Conservation (phyloP, 2,888 invertebrate genomes). For the Drosophila picticornis region DNA sequence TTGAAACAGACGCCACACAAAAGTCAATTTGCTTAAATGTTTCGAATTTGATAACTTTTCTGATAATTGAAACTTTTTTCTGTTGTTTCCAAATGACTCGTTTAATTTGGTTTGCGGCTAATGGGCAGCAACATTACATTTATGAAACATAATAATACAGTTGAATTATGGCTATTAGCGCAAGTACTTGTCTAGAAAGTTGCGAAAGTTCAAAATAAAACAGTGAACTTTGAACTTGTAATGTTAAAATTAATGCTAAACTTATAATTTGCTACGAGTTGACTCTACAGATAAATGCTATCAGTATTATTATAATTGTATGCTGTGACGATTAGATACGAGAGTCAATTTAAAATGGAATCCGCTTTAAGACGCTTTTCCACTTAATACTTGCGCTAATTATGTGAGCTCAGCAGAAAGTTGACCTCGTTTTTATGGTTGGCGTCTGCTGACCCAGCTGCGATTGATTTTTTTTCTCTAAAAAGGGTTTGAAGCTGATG, state of each 20-base stretch:
- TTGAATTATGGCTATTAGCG: neutral
- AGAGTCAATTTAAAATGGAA: neutral
- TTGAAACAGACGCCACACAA: conserved; percentile 35
- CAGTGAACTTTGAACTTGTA: neutral
- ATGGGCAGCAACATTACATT: conserved; percentile 1
- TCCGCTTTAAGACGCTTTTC: neutral
- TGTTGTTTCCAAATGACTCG: neutral
- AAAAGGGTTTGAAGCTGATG: conserved; percentile 35
- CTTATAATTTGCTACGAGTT: neutral
- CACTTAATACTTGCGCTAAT: conserved; percentile 33
- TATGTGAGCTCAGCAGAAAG: conserved; percentile 42
- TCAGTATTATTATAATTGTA: neutral
- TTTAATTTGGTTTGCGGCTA: conserved; percentile 7
- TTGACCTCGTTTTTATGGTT: conserved; percentile 31
- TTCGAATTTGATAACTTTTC: conserved; percentile 4
- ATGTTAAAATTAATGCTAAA: neutral
- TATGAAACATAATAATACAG: neutral
- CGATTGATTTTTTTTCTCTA: conserved; percentile 53
- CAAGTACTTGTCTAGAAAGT: conserved; percentile 20
- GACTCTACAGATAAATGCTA: neutral
- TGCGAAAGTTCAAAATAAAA: neutral
- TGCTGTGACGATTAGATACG: neutral
- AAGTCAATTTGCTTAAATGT: conserved; percentile 29
- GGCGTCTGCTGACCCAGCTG: conserved; percentile 41
- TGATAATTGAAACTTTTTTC: conserved; percentile 8